These are phyloP conservation scores for Corythoichthys haematopterus DNA, from an alignment of 2,113 vertebrate species.

Conservation along the genomic window DNA sequence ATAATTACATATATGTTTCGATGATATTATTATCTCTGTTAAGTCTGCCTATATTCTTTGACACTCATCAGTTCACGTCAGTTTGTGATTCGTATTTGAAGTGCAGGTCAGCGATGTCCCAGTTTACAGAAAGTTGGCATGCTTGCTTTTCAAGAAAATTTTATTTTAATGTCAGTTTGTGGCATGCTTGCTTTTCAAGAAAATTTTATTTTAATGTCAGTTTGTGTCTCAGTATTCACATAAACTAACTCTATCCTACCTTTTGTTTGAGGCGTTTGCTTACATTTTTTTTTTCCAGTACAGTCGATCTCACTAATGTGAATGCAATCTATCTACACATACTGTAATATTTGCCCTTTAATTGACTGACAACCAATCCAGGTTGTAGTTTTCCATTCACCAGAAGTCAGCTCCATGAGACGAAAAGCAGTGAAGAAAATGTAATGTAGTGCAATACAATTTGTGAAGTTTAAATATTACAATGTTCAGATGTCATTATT, in stretches of 20 bases:
- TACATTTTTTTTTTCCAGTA: not conserved
- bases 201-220: not conserved
- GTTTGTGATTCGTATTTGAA: not conserved
- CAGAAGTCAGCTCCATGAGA: not conserved
- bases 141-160: not conserved
- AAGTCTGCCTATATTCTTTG: not conserved
- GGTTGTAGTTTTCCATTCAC: not conserved
- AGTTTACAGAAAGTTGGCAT: not conserved
- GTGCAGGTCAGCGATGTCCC: not conserved
- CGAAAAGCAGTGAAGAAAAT: not conserved
- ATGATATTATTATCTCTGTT: not conserved
- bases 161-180: not conserved
- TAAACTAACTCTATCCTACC: not conserved
- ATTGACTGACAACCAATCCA: not conserved
- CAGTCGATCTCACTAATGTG: not conserved
- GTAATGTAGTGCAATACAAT: not conserved
- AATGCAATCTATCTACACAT: not conserved
- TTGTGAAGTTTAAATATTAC: not conserved
- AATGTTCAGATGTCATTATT: not conserved
- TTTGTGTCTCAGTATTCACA: not conserved
- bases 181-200: not conserved
- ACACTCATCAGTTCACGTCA: not conserved
- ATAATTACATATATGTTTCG: not conserved
- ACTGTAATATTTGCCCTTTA: not conserved
- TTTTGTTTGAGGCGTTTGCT: not conserved